Base-by-base conservation (phyloP, 2,797 vertebrate species). In the Myoxocephalus aenaeus region DNA sequence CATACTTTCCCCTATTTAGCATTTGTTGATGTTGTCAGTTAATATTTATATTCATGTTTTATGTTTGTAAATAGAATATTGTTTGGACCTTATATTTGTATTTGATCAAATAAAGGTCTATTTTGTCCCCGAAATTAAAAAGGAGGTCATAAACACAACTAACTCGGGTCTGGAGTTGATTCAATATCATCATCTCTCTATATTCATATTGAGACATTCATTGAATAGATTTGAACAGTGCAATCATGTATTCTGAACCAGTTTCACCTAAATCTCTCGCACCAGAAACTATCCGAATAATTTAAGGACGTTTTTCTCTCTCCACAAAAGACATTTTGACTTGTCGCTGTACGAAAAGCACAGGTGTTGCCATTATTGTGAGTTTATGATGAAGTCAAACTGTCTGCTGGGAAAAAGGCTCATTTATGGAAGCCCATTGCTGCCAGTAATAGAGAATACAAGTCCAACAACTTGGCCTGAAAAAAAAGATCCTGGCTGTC, bases 101-200 rank as follows among this genome's bases (percentile, higher is more conserved):
- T 68, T 27, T 80, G 17, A 51, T 78, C 50, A 68, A 83, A 82
- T 79, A 59, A 61, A 59, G 25, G 61, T 38, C 11, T 42, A 36
- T 70, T 65, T 54, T 2, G 54, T 56, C 40, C 56, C 9, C 8
- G 15, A 50, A 75, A 54, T 73, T 42, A 53, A 25, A 11, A 57
- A 58, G 40, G 13, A 65, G 27, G 72, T 34, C 15, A 78, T 66
- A 11, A 77, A 65, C 32, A 38, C 17, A 73, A 42, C 50, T 22
- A 3, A 71, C 25, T n/a, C 17, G n/a, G 14, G 10, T 20, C 59
- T 56, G 15, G 20, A 71, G 48, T 57, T 57, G 48, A 42, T 69
- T 63, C 4, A 54, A 15, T 61, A 15, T 32, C 20, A 59, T 68
- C n/a, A 76, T 84, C 20, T 71, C 20, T 67, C 15, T 61, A 32